A percentile compares a stretch with the other conserved stretches of the same genome.
Evolutionary conservation across 2,113 vertebrate genomes (phyloP).

Genomic region (Seriola aureovittata): DNA sequence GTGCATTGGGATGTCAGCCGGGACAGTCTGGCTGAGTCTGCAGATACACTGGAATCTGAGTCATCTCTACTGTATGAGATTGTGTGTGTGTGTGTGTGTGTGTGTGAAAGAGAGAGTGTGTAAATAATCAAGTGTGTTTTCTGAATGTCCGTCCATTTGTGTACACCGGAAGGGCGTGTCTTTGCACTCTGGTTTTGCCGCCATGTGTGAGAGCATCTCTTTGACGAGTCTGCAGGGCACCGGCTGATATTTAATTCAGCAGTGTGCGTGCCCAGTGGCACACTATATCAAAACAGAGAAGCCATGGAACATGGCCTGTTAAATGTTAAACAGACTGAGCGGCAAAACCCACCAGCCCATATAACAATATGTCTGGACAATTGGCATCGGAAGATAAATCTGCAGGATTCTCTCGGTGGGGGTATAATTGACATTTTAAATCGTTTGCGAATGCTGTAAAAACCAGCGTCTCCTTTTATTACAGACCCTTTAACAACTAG

Average conservation of each 20-base stretch:
- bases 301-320: conserved; percentile 65
- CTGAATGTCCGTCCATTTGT: neutral
- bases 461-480: conserved; percentile 81
- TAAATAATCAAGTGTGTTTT: conserved; percentile 1
- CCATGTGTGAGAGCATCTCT: conserved; percentile 10
- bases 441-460: conserved; percentile 81
- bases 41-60: conserved; percentile 4
- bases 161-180: neutral
- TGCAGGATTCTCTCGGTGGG: conserved; percentile 17
- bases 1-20: conserved; percentile 12
- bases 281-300: conserved; percentile 66
- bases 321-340: conserved; percentile 76
- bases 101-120: neutral
- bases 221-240: conserved; percentile 41
- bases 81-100: neutral
- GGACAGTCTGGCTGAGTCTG: conserved; percentile 21
- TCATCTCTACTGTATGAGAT: neutral
- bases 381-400: conserved; percentile 69
- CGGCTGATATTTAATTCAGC: conserved; percentile 67
- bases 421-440: conserved; percentile 78
- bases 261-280: conserved; percentile 26
- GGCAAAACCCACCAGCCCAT: conserved; percentile 66
- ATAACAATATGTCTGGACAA: conserved; percentile 69
- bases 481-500: conserved; percentile 77
- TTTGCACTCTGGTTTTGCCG: neutral